Base-by-base conservation (phyloP, 2,113 vertebrate species). In the Chamaea fasciata region DNA sequence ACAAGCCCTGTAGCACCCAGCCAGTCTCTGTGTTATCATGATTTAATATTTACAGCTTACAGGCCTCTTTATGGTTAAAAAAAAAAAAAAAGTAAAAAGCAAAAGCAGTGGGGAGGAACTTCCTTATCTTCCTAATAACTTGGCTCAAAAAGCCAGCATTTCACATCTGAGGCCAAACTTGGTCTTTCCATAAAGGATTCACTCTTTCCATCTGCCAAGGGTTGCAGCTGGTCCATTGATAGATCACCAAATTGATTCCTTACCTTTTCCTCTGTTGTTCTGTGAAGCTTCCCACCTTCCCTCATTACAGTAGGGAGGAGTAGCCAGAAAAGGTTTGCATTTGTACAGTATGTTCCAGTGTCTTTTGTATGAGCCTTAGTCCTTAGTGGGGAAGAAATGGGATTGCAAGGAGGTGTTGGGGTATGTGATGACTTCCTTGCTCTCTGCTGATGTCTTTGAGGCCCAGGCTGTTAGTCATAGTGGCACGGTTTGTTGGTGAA, bases 121-220 rank as follows among this genome's bases (percentile, higher is more conserved):
- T 80, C 26, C 68, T 89, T 92, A 65, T 85, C 89, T 91, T 60
- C 70, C 39, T 85, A 71, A 57, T 77, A 77, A 63, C 39, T 49
- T 31, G 7, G 7, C 41, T 95, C 18, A 52, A 69, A 91, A 91
- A 70, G 23, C 11, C 65, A 44, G 14, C 4, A 2, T 80, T 89
- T 94, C 79, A 76, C 24, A 39, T 77, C 35, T 24, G 50, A 79
- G 79, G 15, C 41, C 59, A 60, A 80, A 56, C 31, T 76, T 91
- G 78, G 46, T 31, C 24, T 82, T 89, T 79, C 55, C 22, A 59
- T 42, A 80, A 27, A 69, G 78, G 23, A 39, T 65, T 89, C 0
- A 0, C 70, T 81, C 33, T 57, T 41, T 56, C 44, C 84, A 9
- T 55, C 47, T 82, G 44, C 47, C 6, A 24, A 28, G 19, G 20